phyloP scores from a whole-genome alignment of 2,888 invertebrate species.

The Ctenicera cuprea region DNA sequence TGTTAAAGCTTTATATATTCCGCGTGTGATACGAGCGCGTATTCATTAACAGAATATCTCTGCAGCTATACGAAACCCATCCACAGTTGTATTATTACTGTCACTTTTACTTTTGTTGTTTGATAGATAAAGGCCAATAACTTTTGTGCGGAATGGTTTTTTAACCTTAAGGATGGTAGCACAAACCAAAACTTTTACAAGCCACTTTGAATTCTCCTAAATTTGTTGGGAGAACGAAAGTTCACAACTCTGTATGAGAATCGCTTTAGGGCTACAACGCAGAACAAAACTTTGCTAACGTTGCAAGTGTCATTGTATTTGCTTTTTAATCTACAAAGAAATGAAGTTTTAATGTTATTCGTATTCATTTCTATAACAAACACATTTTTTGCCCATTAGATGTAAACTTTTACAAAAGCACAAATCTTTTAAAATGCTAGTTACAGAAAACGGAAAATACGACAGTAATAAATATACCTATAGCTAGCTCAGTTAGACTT shows the following conservation, averaged over 20 bases:
- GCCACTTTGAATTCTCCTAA: slow-evolving; percentile 49
- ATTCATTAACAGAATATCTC: background rate
- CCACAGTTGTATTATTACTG: slow-evolving; percentile 25
- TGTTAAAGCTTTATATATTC: no score
- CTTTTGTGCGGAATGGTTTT: slow-evolving; percentile 46
- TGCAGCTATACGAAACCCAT: background rate
- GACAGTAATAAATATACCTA: no score
- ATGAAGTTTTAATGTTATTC: slow-evolving; percentile 8
- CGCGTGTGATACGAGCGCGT: no score
- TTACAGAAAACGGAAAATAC: no score
- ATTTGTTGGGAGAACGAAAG: slow-evolving; percentile 47
- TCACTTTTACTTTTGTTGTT: slow-evolving; percentile 38
- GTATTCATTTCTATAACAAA: background rate
- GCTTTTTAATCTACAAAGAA: slow-evolving; percentile 35
- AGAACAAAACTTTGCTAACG: slow-evolving; percentile 40
- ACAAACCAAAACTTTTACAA: slow-evolving; percentile 51
- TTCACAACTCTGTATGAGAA: slow-evolving; percentile 48
- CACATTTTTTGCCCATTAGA: background rate
- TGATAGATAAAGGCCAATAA: slow-evolving; percentile 49
- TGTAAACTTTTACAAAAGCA: background rate
- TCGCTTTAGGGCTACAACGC: slow-evolving; percentile 48
- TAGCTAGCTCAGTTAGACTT: no score
- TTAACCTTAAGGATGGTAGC: slow-evolving; percentile 48
- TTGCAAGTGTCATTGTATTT: slow-evolving; percentile 45
- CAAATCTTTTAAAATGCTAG: background rate